Base-by-base conservation (phyloP, 37 sponge, comb jelly and placozoan species). In the Axinella damicornis region DNA sequence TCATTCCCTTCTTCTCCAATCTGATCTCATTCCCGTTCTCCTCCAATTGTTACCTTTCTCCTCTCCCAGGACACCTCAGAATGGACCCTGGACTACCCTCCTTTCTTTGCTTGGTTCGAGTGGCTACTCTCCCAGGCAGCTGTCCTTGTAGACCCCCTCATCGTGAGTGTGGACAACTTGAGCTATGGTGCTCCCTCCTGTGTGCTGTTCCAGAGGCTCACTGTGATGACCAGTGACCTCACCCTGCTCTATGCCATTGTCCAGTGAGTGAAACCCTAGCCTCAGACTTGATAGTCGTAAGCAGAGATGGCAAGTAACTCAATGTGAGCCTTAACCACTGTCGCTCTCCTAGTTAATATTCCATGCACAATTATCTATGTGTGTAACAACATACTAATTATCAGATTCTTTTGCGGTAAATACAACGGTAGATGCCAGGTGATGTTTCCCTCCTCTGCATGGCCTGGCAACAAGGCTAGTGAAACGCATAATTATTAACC, bases 81-180 rank as follows among this genome's bases (percentile, higher is more conserved):
- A 55, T 99, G 99, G 99, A 97, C 99, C 2, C 85, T 99, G 83
- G 99, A 99, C 75, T 99, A 99, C 71, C 99, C 99, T 35, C 99
- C 99, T 27, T 88, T 99, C 36, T 99, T 99, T 88, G 99, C 99
- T 12, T 97, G 98, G 96, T 99, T 99, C 78, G 96, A 99, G 80
- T 93, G 74, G 85, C 37, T 89, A 30, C 78, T 99, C 36, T 97
- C 98, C 17, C 74, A 76, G 46, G 70, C 85, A 19, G 99, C 99
- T 35, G 83, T 64, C 11, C n/a, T 87, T 28, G 81, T 97, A 22
- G 99, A 99, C 55, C 92, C 94, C 28, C 65, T 58, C 17, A 99
- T 99, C 22, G 85, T 93, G 34, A 34, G 66, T 13, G 30, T 99
- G 31, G 56, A 75, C 67, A 89, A 91, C 74, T 79, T 89, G 14